Base-by-base conservation (phyloP, 1,140 invertebrate species). In the Probaryconus sp. region DNA sequence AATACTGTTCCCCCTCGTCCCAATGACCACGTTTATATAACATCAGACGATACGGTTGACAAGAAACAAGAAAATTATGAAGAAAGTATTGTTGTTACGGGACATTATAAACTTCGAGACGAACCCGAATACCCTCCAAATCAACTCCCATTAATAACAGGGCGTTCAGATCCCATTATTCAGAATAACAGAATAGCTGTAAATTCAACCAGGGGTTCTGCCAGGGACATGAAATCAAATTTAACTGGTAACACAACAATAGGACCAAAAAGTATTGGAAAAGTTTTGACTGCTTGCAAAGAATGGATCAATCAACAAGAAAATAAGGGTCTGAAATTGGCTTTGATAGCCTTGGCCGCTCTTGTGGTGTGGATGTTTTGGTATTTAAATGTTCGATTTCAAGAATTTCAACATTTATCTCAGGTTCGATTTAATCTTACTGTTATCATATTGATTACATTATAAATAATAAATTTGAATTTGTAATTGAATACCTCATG, bases 51-150 rank as follows among this genome's bases (percentile, higher is more conserved):
- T 35, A 48, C 61, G 33, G 18, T 72, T 10, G 53, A 84, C 4
- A 60, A 81, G 42, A 75, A 73, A 31, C 81, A 75, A 76, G 63
- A 80, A 30, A 79, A 70, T 24, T 69, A 81, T 13, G 72, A 79
- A 5, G 76, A 79, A 51, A 81, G 76, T 70, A 78, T 77, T 60
- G 83, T 80, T 72, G 82, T 84, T 68, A 77, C 79, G 73, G 93
- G 93, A 1, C 93, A 96, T 82, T 96, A 97, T 81, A 92, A 95
- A 87, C 90, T 96, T 51, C 94, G 83, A 0, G 38, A 75, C 0
- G 86, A 86, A 38, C 50, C 68, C 0, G 87, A 86, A 43, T 87
- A 85, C 55, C 82, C 84, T 0, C 82, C 83, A 28, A 85, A 85
- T 40, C 85, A 89, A 31, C 87, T 87, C 0, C 80, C 89, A 17